Base-by-base conservation (phyloP, 2,888 invertebrate species). In the Taenaris catops region DNA sequence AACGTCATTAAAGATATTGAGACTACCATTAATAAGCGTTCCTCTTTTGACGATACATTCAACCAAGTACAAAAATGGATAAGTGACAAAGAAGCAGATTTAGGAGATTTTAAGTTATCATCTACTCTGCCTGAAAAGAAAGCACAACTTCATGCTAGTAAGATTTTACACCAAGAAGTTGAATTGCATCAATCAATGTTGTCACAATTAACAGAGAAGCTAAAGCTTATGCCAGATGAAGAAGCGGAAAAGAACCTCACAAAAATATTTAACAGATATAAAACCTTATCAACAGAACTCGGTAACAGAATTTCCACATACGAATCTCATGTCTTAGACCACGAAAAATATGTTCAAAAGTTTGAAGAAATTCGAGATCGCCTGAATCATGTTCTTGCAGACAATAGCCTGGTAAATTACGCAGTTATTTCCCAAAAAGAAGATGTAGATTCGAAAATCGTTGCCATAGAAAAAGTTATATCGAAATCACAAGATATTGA, bases 1-100 rank as follows among this genome's bases (percentile, higher is more conserved):
- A 91, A 92, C 7, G 91, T 96, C 1, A 91, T 96, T 48, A 96
- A 96, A 67, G 93, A 93, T 55, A 93, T 96, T 8, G 97, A 98
- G 83, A 94, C 93, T 0, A 93, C 94, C 19, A 90, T 97, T 43
- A 93, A 96, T 64, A 96, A 97, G 55, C 91, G 97, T 70, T 95
- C 96, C 2, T 96, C 96, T 1, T 96, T 98, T 66, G 97, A 97
- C 65, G 97, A 97, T 54, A 96, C 95, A 44, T 94, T 95, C 51
- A 92, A 92, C 25, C 96, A 96, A 88, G 92, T 97, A 3, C 92
- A 93, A 49, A 91, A 93, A 60, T 98, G 97, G 95, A 89, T 98
- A 12, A 89, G 89, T 34, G 96, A 96, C 0, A 93, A 94, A 63
- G 89, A 90, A 27, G 93, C 93, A 61, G 84, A 96, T 17, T 90